Evolutionary conservation across 2,113 vertebrate genomes (phyloP).

Genomic region (Ochotona princeps): DNA sequence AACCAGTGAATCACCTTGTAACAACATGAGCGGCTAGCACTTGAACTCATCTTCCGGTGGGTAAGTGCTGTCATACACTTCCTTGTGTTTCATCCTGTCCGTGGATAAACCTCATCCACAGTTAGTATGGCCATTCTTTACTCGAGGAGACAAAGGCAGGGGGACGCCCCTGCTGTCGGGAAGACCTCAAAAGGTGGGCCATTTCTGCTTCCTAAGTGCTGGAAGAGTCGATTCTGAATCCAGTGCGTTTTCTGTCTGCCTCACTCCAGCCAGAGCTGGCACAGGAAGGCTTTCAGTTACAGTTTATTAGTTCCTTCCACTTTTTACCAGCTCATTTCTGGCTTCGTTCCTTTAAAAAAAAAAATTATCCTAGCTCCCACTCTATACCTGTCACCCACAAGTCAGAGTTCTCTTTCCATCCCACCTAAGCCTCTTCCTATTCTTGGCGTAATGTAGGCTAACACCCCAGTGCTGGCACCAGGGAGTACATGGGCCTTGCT

Average conservation of each 20-base stretch:
- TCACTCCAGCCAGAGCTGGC: not conserved
- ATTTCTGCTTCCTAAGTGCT: not conserved
- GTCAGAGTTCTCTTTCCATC: conserved; percentile 57
- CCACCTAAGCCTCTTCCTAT: conserved; percentile 72
- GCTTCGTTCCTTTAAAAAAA: conserved; percentile 4
- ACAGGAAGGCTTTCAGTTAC: not conserved
- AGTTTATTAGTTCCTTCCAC: conserved; percentile 27
- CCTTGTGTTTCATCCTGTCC: not conserved
- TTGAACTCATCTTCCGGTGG: not conserved
- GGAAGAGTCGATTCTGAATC: not conserved
- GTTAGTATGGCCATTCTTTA: not conserved
- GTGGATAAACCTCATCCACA: not conserved
- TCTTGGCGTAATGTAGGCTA: conserved; percentile 56
- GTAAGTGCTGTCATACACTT: not conserved
- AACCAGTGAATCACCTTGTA: not conserved
- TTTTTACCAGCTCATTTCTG: conserved; percentile 43
- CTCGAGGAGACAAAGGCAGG: not conserved
- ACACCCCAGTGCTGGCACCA: conserved; percentile 56
- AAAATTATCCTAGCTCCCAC: conserved; percentile 31
- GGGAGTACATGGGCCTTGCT: not conserved
- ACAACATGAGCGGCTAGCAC: not conserved
- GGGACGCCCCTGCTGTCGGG: not conserved
- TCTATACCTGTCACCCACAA: not conserved
- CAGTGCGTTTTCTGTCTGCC: not conserved
- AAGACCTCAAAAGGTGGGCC: not conserved